Evolutionary conservation across 2,113 vertebrate species (phyloP).

Genomic region (Elaphurus davidianus): DNA sequence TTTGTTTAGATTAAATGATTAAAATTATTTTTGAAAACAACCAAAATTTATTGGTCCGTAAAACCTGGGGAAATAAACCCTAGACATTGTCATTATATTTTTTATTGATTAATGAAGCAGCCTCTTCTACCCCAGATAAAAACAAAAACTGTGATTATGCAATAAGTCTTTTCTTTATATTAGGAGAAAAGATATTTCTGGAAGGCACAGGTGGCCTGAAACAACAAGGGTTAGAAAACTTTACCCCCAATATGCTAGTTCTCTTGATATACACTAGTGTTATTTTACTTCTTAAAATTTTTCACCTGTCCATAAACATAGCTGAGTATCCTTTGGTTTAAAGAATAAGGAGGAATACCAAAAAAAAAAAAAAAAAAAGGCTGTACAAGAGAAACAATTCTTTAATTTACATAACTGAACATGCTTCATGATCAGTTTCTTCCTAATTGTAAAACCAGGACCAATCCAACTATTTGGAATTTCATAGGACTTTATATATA

Average conservation of each 20-base stretch:
- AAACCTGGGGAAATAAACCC: background rate
- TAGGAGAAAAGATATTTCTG: background rate
- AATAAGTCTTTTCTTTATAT: background rate
- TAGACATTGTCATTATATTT: background rate
- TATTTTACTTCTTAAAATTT: background rate
- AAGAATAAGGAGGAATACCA: background rate
- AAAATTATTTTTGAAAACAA: conserved; percentile 4
- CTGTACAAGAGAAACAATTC: background rate
- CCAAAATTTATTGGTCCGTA: background rate
- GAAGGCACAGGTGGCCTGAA: background rate
- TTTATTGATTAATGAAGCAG: background rate
- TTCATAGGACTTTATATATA: background rate
- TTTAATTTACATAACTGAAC: background rate
- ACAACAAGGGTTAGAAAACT: background rate
- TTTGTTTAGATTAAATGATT: background rate
- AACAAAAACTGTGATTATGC: background rate
- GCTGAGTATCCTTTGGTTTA: background rate
- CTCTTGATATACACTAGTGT: background rate
- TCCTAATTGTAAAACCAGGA: background rate
- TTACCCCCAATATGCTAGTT: background rate
- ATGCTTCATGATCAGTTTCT: background rate
- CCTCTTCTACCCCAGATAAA: background rate
- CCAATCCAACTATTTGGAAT: background rate
- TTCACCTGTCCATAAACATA: background rate
- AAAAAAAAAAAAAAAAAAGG: background rate